Evolutionary conservation across 2,113 vertebrate species (phyloP).

Genomic region (Tachysurus vachellii): DNA sequence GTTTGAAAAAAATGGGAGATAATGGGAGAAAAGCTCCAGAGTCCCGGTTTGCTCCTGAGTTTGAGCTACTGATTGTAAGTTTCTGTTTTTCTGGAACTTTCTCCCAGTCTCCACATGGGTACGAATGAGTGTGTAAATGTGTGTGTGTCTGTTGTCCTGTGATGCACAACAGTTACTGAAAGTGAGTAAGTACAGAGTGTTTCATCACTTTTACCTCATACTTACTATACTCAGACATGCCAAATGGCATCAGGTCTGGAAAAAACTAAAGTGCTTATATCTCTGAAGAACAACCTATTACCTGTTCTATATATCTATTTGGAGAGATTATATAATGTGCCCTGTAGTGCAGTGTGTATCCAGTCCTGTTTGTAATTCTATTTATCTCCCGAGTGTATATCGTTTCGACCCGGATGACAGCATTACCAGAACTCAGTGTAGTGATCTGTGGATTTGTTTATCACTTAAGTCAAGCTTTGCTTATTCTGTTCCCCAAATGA

Average conservation of each 20-base stretch:
- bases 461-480: constrained; percentile 38
- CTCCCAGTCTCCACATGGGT: background rate
- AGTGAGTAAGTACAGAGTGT: background rate
- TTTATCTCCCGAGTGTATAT: constrained; percentile 54
- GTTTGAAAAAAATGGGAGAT: background rate
- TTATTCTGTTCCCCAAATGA: constrained; percentile 25
- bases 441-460: constrained; percentile 33
- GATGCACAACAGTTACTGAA: background rate
- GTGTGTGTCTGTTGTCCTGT: background rate
- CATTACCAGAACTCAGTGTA: constrained; percentile 19
- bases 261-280: background rate
- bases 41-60: background rate
- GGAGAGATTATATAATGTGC: constrained; percentile 55
- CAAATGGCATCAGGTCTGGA: background rate
- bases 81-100: background rate
- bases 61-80: background rate
- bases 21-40: background rate
- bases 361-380: constrained; percentile 45
- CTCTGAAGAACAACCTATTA: constrained; percentile 54
- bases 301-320: constrained; percentile 51
- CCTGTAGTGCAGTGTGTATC: constrained; percentile 41
- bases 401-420: constrained; percentile 61
- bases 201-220: background rate
- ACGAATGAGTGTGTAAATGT: background rate
- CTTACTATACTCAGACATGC: background rate